Evolutionary conservation across 1,140 invertebrate species (phyloP).

Genomic region (Anoplophora glabripennis): DNA sequence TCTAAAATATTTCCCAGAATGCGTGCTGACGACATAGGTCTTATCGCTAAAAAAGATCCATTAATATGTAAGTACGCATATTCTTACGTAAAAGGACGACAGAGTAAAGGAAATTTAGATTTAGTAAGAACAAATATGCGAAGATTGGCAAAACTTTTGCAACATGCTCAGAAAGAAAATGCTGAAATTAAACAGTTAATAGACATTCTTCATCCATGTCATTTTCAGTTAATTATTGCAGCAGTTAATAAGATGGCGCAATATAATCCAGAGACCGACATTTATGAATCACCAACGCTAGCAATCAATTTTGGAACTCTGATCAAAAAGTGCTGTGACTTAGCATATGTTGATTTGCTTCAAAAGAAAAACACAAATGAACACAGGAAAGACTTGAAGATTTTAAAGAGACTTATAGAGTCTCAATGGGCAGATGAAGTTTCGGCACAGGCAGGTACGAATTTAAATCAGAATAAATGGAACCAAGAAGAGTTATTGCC

Average conservation of each 20-base stretch:
- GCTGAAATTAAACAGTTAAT: background rate
- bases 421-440: constrained; percentile 20
- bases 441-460: constrained; percentile 7
- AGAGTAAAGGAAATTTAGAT: constrained; percentile 1
- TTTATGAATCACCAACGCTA: constrained; percentile 7
- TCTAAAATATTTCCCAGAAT: constrained; percentile 11
- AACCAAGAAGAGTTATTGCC: constrained; percentile 19
- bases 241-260: constrained; percentile 9
- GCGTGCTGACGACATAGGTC: constrained; percentile 2
- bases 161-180: background rate
- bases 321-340: constrained; percentile 12
- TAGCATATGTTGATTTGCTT: constrained; percentile 3
- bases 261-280: constrained; percentile 5
- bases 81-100: background rate
- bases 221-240: constrained; percentile 10
- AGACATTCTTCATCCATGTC: background rate
- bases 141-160: background rate
- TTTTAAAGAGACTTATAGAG: constrained; percentile 21
- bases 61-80: background rate
- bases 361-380: background rate
- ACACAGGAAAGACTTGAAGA: constrained; percentile 16
- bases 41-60: background rate
- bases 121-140: background rate
- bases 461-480: constrained; percentile 26
- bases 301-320: constrained; percentile 13